phyloP scores from a whole-genome alignment of 2,113 vertebrate species.

The Platichthys flesus region DNA sequence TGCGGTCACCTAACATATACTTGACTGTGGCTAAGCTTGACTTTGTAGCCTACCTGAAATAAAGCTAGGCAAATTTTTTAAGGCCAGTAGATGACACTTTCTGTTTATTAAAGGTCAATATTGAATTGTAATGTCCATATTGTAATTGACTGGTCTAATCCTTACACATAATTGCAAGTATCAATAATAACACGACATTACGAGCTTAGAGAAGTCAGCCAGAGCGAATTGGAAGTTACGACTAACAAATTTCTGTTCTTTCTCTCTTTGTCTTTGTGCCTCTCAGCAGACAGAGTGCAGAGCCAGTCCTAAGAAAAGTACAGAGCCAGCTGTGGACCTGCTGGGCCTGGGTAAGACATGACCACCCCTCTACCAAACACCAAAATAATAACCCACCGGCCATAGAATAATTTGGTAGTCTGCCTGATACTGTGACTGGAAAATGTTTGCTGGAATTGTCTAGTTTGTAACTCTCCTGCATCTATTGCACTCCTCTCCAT shows the following conservation, averaged over 20 bases:
- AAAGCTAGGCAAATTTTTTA: too few relatives aligned
- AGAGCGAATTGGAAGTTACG: neutral
- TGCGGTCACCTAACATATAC: too few relatives aligned
- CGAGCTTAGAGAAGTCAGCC: neutral
- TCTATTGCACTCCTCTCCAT: too few relatives aligned
- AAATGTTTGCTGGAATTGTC: too few relatives aligned
- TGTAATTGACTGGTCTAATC: neutral
- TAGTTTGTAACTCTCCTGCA: too few relatives aligned
- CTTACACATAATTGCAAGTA: neutral
- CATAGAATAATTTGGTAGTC: conserved; percentile 1
- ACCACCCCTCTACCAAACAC: neutral
- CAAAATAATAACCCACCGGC: neutral
- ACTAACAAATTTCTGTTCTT: neutral
- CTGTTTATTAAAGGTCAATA: neutral
- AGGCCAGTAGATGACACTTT: neutral
- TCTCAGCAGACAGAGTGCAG: conserved; percentile 84
- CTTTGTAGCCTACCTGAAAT: neutral
- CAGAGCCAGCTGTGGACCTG: conserved; percentile 90
- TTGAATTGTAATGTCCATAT: neutral
- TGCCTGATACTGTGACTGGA: neutral
- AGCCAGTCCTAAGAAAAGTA: conserved; percentile 87
- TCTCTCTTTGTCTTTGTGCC: conserved; percentile 38
- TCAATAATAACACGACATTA: neutral
- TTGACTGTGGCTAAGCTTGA: too few relatives aligned
- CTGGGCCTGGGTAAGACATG: conserved; percentile 92